phyloP scores from a whole-genome alignment of 2,797 vertebrate species.

The Syngnathus acus region DNA sequence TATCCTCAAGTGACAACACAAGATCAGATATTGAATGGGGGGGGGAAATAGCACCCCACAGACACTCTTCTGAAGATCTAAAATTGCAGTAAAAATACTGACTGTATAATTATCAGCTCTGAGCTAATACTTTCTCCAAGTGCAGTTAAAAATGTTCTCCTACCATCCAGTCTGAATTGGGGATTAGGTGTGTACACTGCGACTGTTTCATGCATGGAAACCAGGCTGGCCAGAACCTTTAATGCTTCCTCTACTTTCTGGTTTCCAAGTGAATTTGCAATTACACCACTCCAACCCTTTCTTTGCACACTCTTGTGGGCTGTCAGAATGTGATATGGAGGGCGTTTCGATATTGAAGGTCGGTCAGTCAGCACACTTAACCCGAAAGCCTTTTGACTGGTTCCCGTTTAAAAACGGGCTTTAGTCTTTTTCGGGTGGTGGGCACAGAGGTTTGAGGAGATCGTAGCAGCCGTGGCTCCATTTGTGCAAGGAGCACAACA shows the following conservation, averaged over 20 bases:
- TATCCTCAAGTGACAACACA: conserved; percentile 49
- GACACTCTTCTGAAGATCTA: conserved; percentile 54
- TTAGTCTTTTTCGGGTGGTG: conserved; percentile 34
- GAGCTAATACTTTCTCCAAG: conserved; percentile 27
- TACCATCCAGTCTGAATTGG: conserved; percentile 22
- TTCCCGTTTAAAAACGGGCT: conserved; percentile 51
- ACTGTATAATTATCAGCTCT: conserved; percentile 43
- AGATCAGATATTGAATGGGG: conserved; percentile 53
- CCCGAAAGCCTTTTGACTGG: conserved; percentile 61
- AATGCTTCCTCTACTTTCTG: conserved; percentile 58
- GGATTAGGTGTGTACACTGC: conserved; percentile 11
- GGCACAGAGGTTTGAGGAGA: conserved; percentile 18
- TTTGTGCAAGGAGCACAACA: conserved; percentile 32
- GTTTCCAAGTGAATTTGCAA: conserved; percentile 67
- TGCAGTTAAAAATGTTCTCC: conserved; percentile 17
- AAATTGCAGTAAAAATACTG: conserved; percentile 30
- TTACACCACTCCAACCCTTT: conserved; percentile 41
- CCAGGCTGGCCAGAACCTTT: conserved; percentile 46
- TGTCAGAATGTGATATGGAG: conserved; percentile 60
- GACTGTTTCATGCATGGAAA: conserved; percentile 40
- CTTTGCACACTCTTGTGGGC: conserved; percentile 52
- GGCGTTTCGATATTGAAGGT: conserved; percentile 58
- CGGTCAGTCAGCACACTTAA: conserved; percentile 62
- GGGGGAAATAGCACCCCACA: conserved; percentile 54
- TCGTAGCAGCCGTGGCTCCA: conserved; percentile 28